phyloP scores from a whole-genome alignment of 1,140 invertebrate species.

The Rhyacophila brunnea region DNA sequence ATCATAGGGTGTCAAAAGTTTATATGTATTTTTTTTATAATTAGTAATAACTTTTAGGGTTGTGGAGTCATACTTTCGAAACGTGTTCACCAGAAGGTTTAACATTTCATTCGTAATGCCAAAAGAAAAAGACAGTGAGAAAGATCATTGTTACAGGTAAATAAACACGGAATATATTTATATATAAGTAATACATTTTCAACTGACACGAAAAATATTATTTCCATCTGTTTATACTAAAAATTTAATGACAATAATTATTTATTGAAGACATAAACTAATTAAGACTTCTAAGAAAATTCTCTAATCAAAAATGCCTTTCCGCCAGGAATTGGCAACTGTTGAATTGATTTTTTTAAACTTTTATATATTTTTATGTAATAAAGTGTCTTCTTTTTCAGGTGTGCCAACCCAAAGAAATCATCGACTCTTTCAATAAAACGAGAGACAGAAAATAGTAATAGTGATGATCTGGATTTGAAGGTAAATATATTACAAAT shows the following conservation, averaged over 20 bases:
- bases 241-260: too few relatives aligned
- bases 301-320: neutral
- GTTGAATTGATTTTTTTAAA: too few relatives aligned
- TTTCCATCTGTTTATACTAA: too few relatives aligned
- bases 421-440: neutral
- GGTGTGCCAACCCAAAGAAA: slow-evolving; percentile 6
- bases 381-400: neutral
- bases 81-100: slow-evolving; percentile 15
- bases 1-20: too few relatives aligned
- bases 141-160: slow-evolving; percentile 22
- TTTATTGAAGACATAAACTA: too few relatives aligned
- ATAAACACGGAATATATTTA: neutral
- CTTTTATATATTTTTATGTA: too few relatives aligned
- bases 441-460: slow-evolving; percentile 1
- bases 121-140: slow-evolving; percentile 16
- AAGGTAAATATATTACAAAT: neutral
- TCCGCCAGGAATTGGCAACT: neutral
- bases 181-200: too few relatives aligned
- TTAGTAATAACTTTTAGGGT: too few relatives aligned
- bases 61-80: slow-evolving; percentile 21
- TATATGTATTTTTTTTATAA: too few relatives aligned
- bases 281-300: too few relatives aligned
- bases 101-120: slow-evolving; percentile 17
- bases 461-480: slow-evolving; percentile 11
- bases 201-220: too few relatives aligned